phyloP scores from a whole-genome alignment of 2,797 vertebrate genomes.

The Loris lydekkerianus region DNA sequence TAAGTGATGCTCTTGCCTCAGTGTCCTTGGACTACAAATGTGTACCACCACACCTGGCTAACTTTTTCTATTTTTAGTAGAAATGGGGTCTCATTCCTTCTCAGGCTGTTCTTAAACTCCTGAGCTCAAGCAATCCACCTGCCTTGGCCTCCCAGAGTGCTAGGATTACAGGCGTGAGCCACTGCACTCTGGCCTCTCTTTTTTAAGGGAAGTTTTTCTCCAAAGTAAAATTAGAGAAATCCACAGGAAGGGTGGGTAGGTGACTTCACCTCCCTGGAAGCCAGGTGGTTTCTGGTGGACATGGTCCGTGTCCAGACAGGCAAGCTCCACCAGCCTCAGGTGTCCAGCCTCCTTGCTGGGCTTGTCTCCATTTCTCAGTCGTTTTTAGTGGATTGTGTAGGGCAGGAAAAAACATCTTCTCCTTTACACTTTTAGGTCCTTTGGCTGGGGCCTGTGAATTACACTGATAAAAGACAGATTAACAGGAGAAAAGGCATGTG shows the following conservation, averaged over 20 bases:
- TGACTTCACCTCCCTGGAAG: background rate
- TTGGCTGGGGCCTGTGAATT: background rate
- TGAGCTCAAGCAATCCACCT: too few relatives aligned
- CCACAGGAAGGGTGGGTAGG: background rate
- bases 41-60: too few relatives aligned
- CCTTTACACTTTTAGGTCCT: background rate
- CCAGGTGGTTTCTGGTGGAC: background rate
- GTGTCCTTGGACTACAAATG: too few relatives aligned
- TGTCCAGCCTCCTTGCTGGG: background rate
- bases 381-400: background rate
- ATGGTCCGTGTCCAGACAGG: background rate
- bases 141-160: too few relatives aligned
- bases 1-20: too few relatives aligned
- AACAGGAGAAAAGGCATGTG: background rate
- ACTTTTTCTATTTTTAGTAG: too few relatives aligned
- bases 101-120: too few relatives aligned
- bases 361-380: background rate
- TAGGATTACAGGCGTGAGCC: too few relatives aligned
- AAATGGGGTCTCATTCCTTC: too few relatives aligned
- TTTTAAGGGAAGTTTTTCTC: background rate
- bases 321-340: background rate
- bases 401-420: background rate
- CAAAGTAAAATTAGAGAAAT: background rate
- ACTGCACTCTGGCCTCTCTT: too few relatives aligned
- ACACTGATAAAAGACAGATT: background rate